Evolutionary conservation across 2,888 invertebrate species (phyloP), one percentile per base, ranked within the genome.

Genomic region (Globia sparganii): DNA sequence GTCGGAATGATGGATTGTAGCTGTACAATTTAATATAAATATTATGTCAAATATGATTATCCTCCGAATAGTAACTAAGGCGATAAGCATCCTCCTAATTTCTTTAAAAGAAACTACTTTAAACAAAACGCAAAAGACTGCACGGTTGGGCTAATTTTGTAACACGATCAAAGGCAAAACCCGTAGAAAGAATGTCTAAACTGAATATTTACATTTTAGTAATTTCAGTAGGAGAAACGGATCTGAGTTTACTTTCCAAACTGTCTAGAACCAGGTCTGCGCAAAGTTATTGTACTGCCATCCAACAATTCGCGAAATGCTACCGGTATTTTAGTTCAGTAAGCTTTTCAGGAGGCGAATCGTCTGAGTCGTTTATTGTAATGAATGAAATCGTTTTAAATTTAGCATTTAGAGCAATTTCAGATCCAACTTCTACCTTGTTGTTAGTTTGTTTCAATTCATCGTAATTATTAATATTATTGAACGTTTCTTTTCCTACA

Each of bases 321-420:
- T 62, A 28, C 68, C 49, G 28, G 49, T 31, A 72, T 67, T 74
- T 72, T 40, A 67, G 58, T 64, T 75, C 28, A 43, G 64, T 62
- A 64, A 53, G 53, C 65, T 59, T 72, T 69, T 75, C 58, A 21
- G n/a, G 13, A 70, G 37, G 34, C 13, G 58, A 75, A 70, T 62
- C 21, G 31, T 66, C 43, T 78, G 61, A 56, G 69, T 69, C 25
- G 65, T 77, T 62, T 18, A 65, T 34, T 56, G 68, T 74, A 40
- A 46, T 71, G 58, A 84, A 84, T 75, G 40, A 15, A 43, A 75
- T 56, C 21, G 64, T 75, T 75, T 80, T 61, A 72, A 84, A 71
- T 25, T 80, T 49, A 31, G 25, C 37, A 59, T 66, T 34, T 18
- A 49, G n/a, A 40, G 28, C 43, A n/a, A n/a, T 40, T 68, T 69